phyloP scores from a whole-genome alignment of 2,888 invertebrate species.

The Tetranychus piercei region DNA sequence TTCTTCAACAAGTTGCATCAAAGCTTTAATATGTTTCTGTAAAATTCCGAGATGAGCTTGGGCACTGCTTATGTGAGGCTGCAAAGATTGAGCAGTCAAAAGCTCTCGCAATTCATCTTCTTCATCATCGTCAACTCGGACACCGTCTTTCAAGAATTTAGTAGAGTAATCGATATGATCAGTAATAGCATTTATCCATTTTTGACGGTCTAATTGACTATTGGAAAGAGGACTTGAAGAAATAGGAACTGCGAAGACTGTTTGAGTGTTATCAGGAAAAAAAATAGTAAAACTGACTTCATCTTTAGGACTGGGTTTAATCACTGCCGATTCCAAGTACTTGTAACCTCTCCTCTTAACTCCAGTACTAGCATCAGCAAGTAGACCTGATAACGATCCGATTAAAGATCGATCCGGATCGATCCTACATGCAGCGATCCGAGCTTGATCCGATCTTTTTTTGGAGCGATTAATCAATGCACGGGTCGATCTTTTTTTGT shows the following conservation, averaged over 20 bases:
- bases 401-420: no score
- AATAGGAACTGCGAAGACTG: constrained; percentile 12
- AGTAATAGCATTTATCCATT: constrained; percentile 46
- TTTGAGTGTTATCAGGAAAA: constrained; percentile 19
- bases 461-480: no score
- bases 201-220: constrained; percentile 33
- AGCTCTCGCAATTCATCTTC: constrained; percentile 35
- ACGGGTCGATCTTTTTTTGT: no score
- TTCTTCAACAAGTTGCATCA: constrained; percentile 18
- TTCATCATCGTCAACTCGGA: constrained; percentile 36
- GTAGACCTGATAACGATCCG: no score
- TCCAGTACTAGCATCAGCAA: constrained; percentile 46
- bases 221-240: no score
- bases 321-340: constrained; percentile 45
- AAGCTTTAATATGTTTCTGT: constrained; percentile 40
- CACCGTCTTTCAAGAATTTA: constrained; percentile 43
- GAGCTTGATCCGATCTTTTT: no score
- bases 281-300: constrained; percentile 16
- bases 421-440: no score
- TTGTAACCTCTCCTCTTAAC: constrained; percentile 42
- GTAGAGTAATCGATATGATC: constrained; percentile 49
- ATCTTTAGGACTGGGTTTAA: constrained; percentile 29
- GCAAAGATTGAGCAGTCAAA: constrained; percentile 35
- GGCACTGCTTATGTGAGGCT: constrained; percentile 42
- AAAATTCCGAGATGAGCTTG: constrained; percentile 39